A percentile compares a stretch with the other conserved stretches of the same genome.
Conservation (phyloP, 2,113 vertebrate genomes). For the Corythoichthys intestinalis region DNA sequence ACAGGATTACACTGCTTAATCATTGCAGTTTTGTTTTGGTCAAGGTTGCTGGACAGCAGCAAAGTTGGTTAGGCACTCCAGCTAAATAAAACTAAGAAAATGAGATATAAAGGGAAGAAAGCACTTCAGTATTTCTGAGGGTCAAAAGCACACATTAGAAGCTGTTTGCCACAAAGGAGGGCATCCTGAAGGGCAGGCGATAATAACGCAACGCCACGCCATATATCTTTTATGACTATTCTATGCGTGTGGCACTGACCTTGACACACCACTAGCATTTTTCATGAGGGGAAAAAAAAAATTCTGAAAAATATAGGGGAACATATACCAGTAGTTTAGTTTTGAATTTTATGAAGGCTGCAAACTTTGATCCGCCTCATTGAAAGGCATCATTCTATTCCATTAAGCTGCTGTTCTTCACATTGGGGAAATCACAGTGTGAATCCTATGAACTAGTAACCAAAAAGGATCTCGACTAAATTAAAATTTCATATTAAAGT, state of each 20-base stretch:
- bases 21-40: conserved; percentile 32
- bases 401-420: neutral
- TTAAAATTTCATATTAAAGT: too few relatives aligned
- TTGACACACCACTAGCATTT: conserved; percentile 20
- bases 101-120: neutral
- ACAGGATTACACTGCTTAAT: conserved; percentile 50
- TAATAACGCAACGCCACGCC: conserved; percentile 41
- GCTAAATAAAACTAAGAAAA: neutral
- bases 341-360: neutral
- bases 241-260: conserved; percentile 27
- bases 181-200: conserved; percentile 31
- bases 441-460: too few relatives aligned
- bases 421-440: too few relatives aligned
- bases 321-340: neutral
- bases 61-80: neutral
- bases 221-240: conserved; percentile 43
- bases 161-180: conserved; percentile 23
- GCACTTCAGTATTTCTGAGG: conserved; percentile 1
- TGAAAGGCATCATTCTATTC: neutral
- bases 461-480: too few relatives aligned
- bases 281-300: conserved; percentile 3
- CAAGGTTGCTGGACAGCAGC: conserved; percentile 13
- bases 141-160: conserved; percentile 21
- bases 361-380: neutral
- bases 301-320: neutral